These are phyloP conservation scores for Aphaenogaster rudis DNA, from an alignment of 1,140 invertebrate species.

Conservation along the genomic window DNA sequence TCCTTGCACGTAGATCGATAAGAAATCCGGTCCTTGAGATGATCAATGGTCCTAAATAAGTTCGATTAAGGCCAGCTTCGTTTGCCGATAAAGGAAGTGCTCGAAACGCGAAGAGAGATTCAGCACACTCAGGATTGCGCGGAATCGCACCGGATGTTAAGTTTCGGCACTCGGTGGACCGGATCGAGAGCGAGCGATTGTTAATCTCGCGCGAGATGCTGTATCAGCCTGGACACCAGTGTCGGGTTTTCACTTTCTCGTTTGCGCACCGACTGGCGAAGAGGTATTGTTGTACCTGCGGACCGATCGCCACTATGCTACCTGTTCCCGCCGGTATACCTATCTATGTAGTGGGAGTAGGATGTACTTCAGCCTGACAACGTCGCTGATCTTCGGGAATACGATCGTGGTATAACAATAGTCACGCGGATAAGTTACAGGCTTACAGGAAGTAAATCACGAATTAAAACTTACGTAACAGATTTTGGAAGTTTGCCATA, in stretches of 20 bases:
- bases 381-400: conserved; percentile 60
- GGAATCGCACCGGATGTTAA: conserved; percentile 7
- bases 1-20: neutral
- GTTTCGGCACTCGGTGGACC: conserved; percentile 38
- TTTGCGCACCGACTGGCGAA: conserved; percentile 72
- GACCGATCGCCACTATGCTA: conserved; percentile 74
- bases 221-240: conserved; percentile 1
- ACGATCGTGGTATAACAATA: conserved; percentile 18
- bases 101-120: neutral
- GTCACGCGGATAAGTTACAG: conserved; percentile 12
- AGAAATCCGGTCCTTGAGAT: neutral
- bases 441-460: neutral
- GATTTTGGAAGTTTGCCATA: neutral
- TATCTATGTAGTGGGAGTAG: conserved; percentile 70
- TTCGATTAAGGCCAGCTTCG: neutral
- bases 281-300: conserved; percentile 67
- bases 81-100: neutral
- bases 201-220: conserved; percentile 21
- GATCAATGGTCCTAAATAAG: neutral
- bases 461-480: neutral
- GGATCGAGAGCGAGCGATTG: conserved; percentile 17
- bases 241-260: conserved; percentile 76
- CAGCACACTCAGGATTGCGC: conserved; percentile 17
- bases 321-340: conserved; percentile 69
- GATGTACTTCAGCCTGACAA: conserved; percentile 57